Evolutionary conservation across 2,888 invertebrate species (phyloP), one percentile per base, ranked within the genome.

Genomic region (Tuta absoluta): DNA sequence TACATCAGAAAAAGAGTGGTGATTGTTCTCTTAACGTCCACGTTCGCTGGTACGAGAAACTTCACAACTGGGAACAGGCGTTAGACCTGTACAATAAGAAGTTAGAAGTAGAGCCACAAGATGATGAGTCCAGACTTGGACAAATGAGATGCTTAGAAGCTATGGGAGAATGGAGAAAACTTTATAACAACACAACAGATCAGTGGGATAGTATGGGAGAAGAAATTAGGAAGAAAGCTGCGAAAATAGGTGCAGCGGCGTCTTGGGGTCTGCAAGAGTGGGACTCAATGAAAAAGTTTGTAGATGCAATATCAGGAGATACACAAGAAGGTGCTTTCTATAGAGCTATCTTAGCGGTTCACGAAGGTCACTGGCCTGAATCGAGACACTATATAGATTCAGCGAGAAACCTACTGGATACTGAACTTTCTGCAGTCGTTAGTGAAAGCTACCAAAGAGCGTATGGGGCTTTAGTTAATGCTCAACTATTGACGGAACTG

Each of bases 41-140:
- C 82, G 98, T 99, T 28, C 94, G 97, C 1, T 99, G 99, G 99
- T 99, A 99, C 82, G 99, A 99, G 84, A 99, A 99, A 82, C 89
- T 99, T 1, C 98, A 99, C 84, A 98, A 99, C 80, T 99, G 99
- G 99, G 98, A 99, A 72, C 97, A 97, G 80, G 99, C 99, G 0
- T 87, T 98, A 64, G 94, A 95, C 66, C 94, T 98, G 7, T 99
- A 99, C 79, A 94, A 95, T 67, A 94, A 95, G 66, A 96, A 96
- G 76, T 86, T 97, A 63, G 93, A 94, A 56, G 88, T 89, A 0
- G 94, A 95, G 71, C 92, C 93, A 0, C 87, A 93, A 24, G 96
- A 98, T 76, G 89, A 95, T 19, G 97, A 97, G 51, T 94, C 97
- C 0, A 94, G 94, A n/a, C 87, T 99, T 41, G 99, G 99, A 0